Conservation (phyloP, 2,113 vertebrate genomes). For the Centropus unirufus region DNA sequence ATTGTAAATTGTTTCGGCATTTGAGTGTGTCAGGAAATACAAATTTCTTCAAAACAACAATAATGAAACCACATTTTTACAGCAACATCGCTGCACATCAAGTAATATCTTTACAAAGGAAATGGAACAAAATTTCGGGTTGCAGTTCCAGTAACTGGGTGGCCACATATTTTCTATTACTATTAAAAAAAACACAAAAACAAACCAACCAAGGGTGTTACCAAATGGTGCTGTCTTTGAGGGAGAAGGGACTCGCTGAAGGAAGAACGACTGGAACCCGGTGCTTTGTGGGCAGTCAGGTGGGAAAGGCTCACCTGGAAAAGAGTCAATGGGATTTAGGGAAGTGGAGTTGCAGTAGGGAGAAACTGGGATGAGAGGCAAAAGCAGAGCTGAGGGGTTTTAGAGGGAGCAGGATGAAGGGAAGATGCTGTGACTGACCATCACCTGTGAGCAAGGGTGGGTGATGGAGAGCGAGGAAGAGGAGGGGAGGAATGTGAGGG, state of each 20-base stretch:
- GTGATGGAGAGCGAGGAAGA: neutral
- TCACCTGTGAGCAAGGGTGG: neutral
- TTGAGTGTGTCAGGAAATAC: neutral
- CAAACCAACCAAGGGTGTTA: neutral
- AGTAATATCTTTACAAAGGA: neutral
- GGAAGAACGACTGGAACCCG: neutral
- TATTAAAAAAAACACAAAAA: neutral
- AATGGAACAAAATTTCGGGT: neutral
- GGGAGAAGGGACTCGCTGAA: neutral
- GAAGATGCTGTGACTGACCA: too few species aligned
- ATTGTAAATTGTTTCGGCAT: neutral
- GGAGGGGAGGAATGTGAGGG: neutral
- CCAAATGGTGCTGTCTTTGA: fast-evolving
- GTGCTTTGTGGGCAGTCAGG: neutral
- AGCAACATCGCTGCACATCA: neutral
- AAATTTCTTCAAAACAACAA: neutral
- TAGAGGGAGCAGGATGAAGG: neutral
- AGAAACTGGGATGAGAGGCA: too few species aligned
- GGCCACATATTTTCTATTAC: neutral
- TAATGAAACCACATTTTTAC: neutral
- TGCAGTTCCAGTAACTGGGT: neutral
- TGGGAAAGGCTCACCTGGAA: neutral
- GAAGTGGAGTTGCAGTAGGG: neutral
- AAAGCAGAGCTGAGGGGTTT: neutral
- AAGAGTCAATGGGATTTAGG: neutral